These are phyloP conservation scores for Amphiprion ocellaris DNA, from an alignment of 2,113 vertebrate species.

Conservation along the genomic window DNA sequence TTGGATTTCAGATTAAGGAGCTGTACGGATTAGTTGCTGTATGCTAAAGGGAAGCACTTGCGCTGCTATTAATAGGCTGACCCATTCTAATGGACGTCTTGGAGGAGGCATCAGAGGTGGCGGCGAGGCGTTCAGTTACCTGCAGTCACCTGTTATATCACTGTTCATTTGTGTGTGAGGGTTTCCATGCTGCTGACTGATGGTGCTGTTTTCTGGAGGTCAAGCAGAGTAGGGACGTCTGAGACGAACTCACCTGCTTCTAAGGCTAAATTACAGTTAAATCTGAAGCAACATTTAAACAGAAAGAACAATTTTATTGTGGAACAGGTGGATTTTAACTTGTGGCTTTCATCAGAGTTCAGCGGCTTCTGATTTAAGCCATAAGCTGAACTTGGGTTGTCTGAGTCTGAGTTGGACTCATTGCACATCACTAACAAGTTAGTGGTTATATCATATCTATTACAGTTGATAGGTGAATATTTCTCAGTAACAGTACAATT, in stretches of 20 bases:
- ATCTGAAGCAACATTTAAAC: not conserved
- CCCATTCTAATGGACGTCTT: constrained; percentile 41
- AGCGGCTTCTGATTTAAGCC: no score
- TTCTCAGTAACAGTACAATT: no score
- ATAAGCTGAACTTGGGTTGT: no score
- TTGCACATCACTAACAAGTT: no score
- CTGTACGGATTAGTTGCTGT: constrained; percentile 69
- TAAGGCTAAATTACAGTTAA: not conserved
- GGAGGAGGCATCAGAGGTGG: constrained; percentile 36
- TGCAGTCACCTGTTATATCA: not conserved
- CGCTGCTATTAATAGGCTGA: constrained; percentile 61
- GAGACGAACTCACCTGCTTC: not conserved
- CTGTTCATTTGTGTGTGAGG: not conserved
- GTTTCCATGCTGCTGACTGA: not conserved
- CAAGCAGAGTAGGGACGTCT: not conserved
- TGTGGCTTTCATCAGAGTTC: no score
- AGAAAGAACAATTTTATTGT: not conserved
- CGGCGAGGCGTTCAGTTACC: constrained; percentile 34
- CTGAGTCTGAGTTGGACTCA: no score
- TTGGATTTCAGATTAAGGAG: constrained; percentile 80
- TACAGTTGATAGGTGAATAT: no score
- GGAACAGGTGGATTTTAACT: not conserved
- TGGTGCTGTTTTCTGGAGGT: not conserved
- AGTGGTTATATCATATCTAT: no score
- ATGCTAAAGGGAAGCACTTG: constrained; percentile 67